Conservation (phyloP, 2,888 invertebrate species). For the Synanthedon andrenaeformis region DNA sequence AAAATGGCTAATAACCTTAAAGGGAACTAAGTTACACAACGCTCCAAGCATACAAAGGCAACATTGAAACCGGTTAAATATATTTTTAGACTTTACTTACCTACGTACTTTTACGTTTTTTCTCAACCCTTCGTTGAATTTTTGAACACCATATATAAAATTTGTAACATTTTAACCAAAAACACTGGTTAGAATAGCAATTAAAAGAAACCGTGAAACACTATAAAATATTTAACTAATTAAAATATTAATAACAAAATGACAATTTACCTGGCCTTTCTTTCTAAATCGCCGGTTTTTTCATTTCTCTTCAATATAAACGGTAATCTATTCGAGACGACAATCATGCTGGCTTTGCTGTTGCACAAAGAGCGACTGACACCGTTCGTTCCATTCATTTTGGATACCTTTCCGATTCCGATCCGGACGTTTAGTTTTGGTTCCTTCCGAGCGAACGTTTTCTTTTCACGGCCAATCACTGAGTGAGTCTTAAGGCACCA, state of each 20-base stretch:
- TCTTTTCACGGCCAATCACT: constrained; percentile 53
- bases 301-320: constrained; percentile 85
- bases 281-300: constrained; percentile 76
- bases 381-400: constrained; percentile 47
- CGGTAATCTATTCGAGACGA: constrained; percentile 90
- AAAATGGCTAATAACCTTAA: too few relatives aligned
- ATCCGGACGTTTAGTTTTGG: constrained; percentile 8
- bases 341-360: constrained; percentile 84
- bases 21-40: too few relatives aligned
- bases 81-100: not conserved
- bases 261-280: constrained; percentile 83
- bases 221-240: not conserved
- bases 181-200: not conserved
- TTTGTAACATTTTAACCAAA: not conserved
- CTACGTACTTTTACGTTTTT: not conserved
- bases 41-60: not conserved
- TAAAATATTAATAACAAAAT: not conserved
- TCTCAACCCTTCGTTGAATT: not conserved
- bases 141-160: not conserved
- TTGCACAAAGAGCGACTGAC: constrained; percentile 56
- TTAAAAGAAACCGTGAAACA: not conserved
- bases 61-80: not conserved
- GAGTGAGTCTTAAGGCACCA: constrained; percentile 9
- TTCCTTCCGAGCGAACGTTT: constrained; percentile 34
- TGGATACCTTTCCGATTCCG: constrained; percentile 27